Percentiles rank a stretch among this genome's conserved stretches.
These are phyloP conservation scores for Ciconia nigra DNA, from an alignment of 2,797 vertebrate genomes.

Conservation along the genomic window DNA sequence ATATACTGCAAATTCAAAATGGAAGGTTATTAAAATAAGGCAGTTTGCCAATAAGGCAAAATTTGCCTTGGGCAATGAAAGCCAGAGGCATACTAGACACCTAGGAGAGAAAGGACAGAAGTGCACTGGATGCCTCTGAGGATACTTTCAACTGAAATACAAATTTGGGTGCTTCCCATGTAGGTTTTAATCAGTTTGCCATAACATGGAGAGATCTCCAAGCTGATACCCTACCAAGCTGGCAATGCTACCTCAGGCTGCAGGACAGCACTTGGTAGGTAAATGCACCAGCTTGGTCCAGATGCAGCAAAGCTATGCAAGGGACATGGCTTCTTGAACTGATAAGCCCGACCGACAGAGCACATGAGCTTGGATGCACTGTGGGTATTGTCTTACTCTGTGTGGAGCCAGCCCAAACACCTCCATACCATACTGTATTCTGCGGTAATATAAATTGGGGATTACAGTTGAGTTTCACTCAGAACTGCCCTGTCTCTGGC, in stretches of 20 bases:
- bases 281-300: neutral
- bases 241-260: neutral
- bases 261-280: neutral
- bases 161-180: neutral
- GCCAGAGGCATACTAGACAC: neutral
- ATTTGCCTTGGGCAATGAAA: neutral
- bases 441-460: neutral
- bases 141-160: neutral
- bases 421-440: neutral
- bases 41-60: neutral
- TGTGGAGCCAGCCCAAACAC: neutral
- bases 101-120: neutral
- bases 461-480: neutral
- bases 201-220: fast-evolving
- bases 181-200: neutral
- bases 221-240: neutral
- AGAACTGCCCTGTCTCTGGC: neutral
- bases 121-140: neutral
- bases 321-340: neutral
- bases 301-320: neutral
- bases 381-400: fast-evolving
- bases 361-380: neutral
- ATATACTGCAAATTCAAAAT: neutral
- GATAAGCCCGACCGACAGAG: neutral
- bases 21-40: neutral